These are phyloP conservation scores for Neoitamus cyanurus DNA, from an alignment of 2,888 invertebrate genomes.

Conservation along the genomic window DNA sequence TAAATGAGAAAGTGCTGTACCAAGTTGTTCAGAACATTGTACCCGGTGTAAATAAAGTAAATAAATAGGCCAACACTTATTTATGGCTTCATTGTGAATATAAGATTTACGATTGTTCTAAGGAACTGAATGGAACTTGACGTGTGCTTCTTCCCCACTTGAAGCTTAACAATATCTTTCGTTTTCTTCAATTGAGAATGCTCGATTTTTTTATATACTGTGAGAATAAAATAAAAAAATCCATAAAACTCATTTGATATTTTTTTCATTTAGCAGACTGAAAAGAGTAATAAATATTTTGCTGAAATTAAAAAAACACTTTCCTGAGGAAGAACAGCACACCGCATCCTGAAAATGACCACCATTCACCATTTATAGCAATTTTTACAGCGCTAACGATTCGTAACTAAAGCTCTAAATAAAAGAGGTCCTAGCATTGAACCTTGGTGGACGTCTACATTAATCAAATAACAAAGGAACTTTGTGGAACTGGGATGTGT, in stretches of 20 bases:
- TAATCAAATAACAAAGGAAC: background rate
- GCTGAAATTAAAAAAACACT: background rate
- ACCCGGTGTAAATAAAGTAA: background rate
- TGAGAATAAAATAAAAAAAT: background rate
- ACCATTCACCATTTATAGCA: background rate
- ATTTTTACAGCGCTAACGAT: background rate
- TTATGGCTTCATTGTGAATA: background rate
- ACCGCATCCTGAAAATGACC: background rate
- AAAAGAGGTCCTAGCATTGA: background rate
- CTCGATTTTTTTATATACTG: background rate
- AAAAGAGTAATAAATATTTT: background rate
- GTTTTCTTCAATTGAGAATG: background rate
- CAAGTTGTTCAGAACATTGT: background rate
- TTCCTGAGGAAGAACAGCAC: too few relatives aligned
- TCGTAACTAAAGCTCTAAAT: background rate
- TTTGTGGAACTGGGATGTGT: background rate
- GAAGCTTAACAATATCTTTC: background rate
- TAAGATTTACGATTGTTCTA: background rate
- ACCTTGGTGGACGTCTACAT: background rate
- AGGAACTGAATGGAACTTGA: background rate
- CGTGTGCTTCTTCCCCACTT: background rate
- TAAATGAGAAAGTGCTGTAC: slow-evolving; percentile 13
- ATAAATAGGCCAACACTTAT: slow-evolving; percentile 1
- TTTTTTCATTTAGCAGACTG: background rate
- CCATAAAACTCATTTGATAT: background rate